Evolutionary conservation across 2,113 vertebrate species (phyloP).

Genomic region (Xyrauchen texanus): DNA sequence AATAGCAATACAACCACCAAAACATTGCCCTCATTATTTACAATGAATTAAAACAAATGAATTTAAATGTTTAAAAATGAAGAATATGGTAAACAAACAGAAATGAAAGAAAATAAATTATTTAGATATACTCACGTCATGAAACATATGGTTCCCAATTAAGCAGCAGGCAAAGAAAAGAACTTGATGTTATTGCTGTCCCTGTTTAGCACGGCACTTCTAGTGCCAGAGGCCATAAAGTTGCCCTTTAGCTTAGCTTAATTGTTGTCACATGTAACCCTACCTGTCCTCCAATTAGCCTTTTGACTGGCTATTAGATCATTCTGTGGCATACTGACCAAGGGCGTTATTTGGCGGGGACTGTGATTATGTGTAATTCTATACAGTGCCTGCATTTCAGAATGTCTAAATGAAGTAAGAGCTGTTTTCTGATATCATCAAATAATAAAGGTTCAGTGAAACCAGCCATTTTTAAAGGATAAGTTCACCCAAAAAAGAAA

Average conservation of each 20-base stretch:
- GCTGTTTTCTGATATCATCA: conserved; percentile 18
- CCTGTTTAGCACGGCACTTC: conserved; percentile 48
- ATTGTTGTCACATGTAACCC: conserved; percentile 83
- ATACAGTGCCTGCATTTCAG: conserved; percentile 59
- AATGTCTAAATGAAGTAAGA: conserved; percentile 29
- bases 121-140: conserved; percentile 14
- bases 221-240: conserved; percentile 64
- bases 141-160: conserved; percentile 24
- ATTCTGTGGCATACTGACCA: conserved; percentile 64
- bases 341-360: conserved; percentile 59
- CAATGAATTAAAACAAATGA: conserved; percentile 3
- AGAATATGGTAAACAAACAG: conserved; percentile 10
- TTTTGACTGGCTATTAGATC: conserved; percentile 74
- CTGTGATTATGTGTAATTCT: conserved; percentile 73
- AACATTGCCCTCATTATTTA: conserved; percentile 15
- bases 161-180: conserved; percentile 41
- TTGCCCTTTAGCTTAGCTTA: conserved; percentile 71
- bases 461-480: too few relatives aligned
- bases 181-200: conserved; percentile 52
- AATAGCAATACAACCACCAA: conserved; percentile 6
- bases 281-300: conserved; percentile 80
- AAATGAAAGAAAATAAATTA: conserved; percentile 29
- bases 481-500: too few relatives aligned
- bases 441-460: background rate
- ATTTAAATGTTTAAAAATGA: conserved; percentile 9